A percentile compares a stretch with the other conserved stretches of the same genome.
phyloP scores from a whole-genome alignment of 2,888 invertebrate species.

The Boloria euphrosyne region DNA sequence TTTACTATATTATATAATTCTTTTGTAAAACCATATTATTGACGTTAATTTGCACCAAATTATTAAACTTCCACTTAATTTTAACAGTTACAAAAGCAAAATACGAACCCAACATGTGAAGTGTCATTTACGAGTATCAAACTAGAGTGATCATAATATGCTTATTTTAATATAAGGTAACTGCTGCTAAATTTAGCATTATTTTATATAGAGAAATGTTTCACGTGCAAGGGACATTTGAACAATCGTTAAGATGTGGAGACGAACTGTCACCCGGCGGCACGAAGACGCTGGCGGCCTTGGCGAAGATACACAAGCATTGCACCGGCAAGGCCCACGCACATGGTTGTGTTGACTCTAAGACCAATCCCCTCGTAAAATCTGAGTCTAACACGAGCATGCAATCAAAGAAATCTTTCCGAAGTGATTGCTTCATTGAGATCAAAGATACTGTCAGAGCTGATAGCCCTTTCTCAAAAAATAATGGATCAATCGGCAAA shows the following conservation, averaged over 20 bases:
- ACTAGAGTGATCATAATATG: conserved; percentile 20
- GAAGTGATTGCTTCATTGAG: conserved; percentile 71
- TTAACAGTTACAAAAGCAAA: too few species aligned
- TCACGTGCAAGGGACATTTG: conserved; percentile 80
- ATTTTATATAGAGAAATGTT: conserved; percentile 58
- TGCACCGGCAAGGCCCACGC: conserved; percentile 91
- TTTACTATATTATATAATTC: too few species aligned
- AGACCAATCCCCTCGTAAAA: conserved; percentile 70
- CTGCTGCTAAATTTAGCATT: background rate
- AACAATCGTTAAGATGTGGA: conserved; percentile 82
- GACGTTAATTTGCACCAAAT: conserved; percentile 1
- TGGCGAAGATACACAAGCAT: conserved; percentile 85
- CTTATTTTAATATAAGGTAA: conserved; percentile 10
- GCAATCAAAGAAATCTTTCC: conserved; percentile 71
- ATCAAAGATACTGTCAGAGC: conserved; percentile 68
- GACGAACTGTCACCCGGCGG: conserved; percentile 73
- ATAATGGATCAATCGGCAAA: conserved; percentile 65
- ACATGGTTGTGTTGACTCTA: conserved; percentile 84
- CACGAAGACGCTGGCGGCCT: conserved; percentile 77
- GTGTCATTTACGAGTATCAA: too few species aligned
- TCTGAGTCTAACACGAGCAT: conserved; percentile 75
- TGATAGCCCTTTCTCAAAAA: conserved; percentile 52
- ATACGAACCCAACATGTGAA: too few species aligned
- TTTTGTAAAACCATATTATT: too few species aligned
- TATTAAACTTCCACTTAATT: background rate